These are phyloP conservation scores for Pimpla rufipes DNA, from an alignment of 2,888 invertebrate species.

Conservation along the genomic window DNA sequence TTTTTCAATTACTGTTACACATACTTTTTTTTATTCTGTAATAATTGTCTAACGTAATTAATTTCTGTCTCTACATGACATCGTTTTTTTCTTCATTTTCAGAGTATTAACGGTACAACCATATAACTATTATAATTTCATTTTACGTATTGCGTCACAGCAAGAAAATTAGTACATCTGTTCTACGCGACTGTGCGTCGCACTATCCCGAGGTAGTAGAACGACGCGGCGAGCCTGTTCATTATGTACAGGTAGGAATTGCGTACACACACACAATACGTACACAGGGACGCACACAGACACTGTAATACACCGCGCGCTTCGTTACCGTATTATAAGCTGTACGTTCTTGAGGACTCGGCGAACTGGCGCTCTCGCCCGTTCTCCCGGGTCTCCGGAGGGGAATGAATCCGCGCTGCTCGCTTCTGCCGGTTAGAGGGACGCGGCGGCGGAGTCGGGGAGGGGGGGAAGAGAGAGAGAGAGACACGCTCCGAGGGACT, in stretches of 20 bases:
- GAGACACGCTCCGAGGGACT: constrained; percentile 71
- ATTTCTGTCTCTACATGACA: too few relatives aligned
- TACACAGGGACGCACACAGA: background rate
- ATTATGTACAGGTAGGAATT: constrained; percentile 25
- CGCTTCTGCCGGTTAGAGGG: constrained; percentile 46
- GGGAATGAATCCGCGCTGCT: constrained; percentile 58
- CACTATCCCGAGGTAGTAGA: background rate
- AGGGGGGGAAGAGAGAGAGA: constrained; percentile 29
- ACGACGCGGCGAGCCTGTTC: constrained; percentile 12
- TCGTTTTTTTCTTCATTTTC: too few relatives aligned
- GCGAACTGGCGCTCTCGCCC: constrained; percentile 12
- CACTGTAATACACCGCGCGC: constrained; percentile 36
- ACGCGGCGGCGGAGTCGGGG: constrained; percentile 9
- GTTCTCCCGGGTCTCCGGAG: constrained; percentile 45
- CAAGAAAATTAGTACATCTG: constrained; percentile 4
- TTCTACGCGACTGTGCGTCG: constrained; percentile 13
- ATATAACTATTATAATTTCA: too few relatives aligned
- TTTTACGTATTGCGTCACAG: background rate
- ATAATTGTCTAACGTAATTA: too few relatives aligned
- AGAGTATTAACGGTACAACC: too few relatives aligned
- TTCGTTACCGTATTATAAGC: constrained; percentile 49
- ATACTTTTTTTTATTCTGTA: too few relatives aligned
- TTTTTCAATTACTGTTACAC: too few relatives aligned
- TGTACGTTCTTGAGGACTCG: constrained; percentile 19
- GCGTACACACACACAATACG: constrained; percentile 1